These are phyloP conservation scores for Saguinus midas DNA, from an alignment of 2,113 vertebrate genomes.

Conservation along the genomic window DNA sequence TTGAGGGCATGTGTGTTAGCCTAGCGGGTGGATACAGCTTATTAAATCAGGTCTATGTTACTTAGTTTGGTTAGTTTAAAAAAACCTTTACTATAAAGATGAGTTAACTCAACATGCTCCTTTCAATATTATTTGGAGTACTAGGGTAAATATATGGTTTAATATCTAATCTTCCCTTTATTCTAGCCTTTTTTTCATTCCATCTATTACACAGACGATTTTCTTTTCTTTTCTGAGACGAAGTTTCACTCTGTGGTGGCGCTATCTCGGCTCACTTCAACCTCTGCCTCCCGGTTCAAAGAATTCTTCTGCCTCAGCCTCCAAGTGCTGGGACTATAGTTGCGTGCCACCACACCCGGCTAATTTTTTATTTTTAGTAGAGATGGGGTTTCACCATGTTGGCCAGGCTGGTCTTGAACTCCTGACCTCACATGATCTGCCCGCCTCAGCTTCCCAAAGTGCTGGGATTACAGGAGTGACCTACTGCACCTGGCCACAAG, in stretches of 20 bases:
- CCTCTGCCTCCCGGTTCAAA: too few species aligned
- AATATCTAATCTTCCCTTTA: not conserved
- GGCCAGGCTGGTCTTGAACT: too few species aligned
- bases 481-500: not conserved
- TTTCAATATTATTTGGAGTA: not conserved
- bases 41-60: not conserved
- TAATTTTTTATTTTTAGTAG: too few species aligned
- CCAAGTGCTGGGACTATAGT: too few species aligned
- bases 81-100: not conserved
- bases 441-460: too few species aligned
- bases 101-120: not conserved
- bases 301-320: too few species aligned
- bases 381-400: too few species aligned
- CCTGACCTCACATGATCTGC: too few species aligned
- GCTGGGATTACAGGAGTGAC: too few species aligned
- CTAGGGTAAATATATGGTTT: not conserved
- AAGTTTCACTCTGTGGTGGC: too few species aligned
- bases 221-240: not conserved
- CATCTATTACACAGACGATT: not conserved
- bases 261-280: too few species aligned
- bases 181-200: not conserved
- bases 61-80: not conserved
- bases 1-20: not conserved
- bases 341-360: too few species aligned
- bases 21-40: not conserved